Base-by-base conservation (phyloP, 2,797 vertebrate genomes). In the Enteromius viviparus region DNA sequence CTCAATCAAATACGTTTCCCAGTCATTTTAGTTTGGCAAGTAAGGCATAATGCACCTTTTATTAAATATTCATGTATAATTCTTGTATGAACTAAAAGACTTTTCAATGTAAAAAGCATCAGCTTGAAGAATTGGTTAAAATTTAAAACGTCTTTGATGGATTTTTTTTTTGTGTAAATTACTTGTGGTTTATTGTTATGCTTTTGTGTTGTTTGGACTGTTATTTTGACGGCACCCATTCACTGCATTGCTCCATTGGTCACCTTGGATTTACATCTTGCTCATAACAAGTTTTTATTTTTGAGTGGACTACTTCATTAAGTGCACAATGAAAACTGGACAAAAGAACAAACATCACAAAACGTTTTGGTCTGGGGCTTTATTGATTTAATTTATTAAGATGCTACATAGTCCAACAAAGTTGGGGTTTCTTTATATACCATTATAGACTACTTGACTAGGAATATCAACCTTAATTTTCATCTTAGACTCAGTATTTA, bases 341-440 rank as follows among this genome's bases (percentile, higher is more conserved):
- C 34, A 69, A 80, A 83, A 26, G 84, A 64, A 64, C 82, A 87
- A 75, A 82, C 81, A 94, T 89, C 81, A 94, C 88, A 89, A 90
- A 87, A 37, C 42, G 81, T 68, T 92, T 93, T 88, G 90, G 92
- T 94, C 91, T 89, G 93, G 95, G 95, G 94, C 92, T 97, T 97
- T 96, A 97, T 96, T 98, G 94, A 95, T 96, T 97, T 95, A 93
- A 95, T 95, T 96, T 96, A 96, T 96, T 93, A 96, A 96, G 96
- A 97, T 97, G 96, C 96, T 98, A 98, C 97, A 98, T 95, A 96
- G 95, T 96, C 95, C 94, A 97, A 97, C 96, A 96, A 95, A 93
- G 94, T 96, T 95, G 95, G 96, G 87, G 90, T 86, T 90, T 85
- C 90, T 91, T 95, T 96, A 95, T 91, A 96, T 84, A 95, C 95